phyloP scores from a whole-genome alignment of 2,113 vertebrate species.

The Hippocampus zosterae region DNA sequence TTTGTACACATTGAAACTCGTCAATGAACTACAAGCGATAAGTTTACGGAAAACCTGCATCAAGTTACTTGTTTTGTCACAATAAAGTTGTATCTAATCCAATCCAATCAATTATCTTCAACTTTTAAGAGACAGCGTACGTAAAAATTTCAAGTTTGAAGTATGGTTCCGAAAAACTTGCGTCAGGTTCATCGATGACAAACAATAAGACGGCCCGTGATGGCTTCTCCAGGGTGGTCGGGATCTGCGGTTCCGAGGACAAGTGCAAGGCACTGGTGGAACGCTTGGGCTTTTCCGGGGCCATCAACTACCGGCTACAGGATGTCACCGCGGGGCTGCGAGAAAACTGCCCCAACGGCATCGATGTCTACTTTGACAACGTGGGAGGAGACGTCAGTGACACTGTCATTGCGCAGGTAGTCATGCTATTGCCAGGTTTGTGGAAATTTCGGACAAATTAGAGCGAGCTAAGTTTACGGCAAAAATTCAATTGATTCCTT shows the following conservation, averaged over 20 bases:
- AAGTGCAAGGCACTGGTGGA: conserved; percentile 83
- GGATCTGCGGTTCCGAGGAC: conserved; percentile 87
- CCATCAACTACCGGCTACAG: conserved; percentile 83
- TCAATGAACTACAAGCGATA: too few relatives aligned
- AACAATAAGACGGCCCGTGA: conserved; percentile 65
- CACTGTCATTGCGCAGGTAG: conserved; percentile 77
- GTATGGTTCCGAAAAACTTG: background rate
- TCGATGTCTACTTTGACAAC: conserved; percentile 95
- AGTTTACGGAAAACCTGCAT: too few relatives aligned
- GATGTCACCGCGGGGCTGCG: conserved; percentile 73
- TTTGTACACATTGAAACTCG: too few relatives aligned
- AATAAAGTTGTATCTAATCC: too few relatives aligned
- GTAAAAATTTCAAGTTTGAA: too few relatives aligned
- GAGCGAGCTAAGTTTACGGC: too few relatives aligned
- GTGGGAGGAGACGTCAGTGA: conserved; percentile 90
- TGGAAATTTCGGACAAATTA: background rate
- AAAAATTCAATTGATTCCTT: too few relatives aligned
- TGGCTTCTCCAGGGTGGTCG: conserved; percentile 85
- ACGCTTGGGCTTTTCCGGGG: conserved; percentile 84
- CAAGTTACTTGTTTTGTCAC: too few relatives aligned
- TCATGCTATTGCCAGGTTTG: background rate
- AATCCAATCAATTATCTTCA: background rate
- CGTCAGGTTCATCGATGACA: background rate
- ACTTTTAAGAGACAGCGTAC: background rate
- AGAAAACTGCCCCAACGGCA: conserved; percentile 79